Conservation (phyloP, 2,797 vertebrate genomes). For the Notolepis coatsorum region DNA sequence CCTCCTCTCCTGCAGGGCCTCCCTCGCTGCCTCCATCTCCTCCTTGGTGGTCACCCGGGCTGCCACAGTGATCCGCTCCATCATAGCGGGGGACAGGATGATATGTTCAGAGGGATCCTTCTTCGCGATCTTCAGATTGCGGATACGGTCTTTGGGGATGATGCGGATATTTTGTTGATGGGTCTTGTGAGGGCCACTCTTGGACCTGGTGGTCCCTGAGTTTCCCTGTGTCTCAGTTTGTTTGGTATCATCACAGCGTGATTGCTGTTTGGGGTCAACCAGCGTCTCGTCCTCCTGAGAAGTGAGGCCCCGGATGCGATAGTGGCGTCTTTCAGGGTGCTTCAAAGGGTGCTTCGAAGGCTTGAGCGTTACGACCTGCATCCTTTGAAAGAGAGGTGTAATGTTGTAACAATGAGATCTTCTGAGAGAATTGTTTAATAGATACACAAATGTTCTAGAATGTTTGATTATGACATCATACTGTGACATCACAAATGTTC, state of each 20-base stretch:
- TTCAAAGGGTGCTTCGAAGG: too few species aligned
- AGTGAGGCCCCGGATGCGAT: conserved; percentile 76
- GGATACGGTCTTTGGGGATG: conserved; percentile 86
- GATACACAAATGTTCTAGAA: too few species aligned
- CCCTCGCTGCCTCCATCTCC: conserved; percentile 66
- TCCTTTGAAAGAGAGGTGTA: not conserved
- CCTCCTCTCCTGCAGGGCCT: conserved; percentile 70
- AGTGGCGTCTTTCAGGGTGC: conserved; percentile 66
- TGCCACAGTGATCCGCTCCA: conserved; percentile 75
- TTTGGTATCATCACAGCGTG: conserved; percentile 17
- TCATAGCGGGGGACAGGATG: conserved; percentile 78
- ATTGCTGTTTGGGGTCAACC: conserved; percentile 69
- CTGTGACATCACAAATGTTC: too few species aligned
- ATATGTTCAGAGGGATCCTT: conserved; percentile 79
- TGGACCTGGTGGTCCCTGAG: conserved; percentile 27
- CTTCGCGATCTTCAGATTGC: conserved; percentile 80
- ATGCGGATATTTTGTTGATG: conserved; percentile 76
- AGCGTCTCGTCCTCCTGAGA: conserved; percentile 87
- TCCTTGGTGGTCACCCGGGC: conserved; percentile 68
- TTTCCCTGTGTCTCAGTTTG: conserved; percentile 24
- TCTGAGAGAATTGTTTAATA: too few species aligned
- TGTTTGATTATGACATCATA: too few species aligned
- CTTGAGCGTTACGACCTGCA: too few species aligned
- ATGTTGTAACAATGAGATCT: too few species aligned
- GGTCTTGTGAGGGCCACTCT: conserved; percentile 46